phyloP scores from a whole-genome alignment of 2,797 vertebrate genomes.

The Sebastolobus altivelis region DNA sequence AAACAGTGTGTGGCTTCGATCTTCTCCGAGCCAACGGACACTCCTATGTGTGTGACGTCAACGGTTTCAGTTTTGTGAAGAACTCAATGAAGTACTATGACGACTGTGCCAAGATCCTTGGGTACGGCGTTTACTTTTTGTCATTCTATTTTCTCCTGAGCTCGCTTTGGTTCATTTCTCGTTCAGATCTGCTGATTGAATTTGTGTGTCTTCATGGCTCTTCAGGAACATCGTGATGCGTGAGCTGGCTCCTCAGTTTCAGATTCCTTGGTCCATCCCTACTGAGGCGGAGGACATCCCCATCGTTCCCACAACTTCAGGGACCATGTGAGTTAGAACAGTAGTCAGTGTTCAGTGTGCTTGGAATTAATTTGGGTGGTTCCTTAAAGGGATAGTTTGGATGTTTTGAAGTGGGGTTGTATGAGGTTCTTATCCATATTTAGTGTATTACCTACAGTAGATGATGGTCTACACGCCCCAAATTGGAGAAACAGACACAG shows the following conservation, averaged over 20 bases:
- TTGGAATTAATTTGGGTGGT: neutral
- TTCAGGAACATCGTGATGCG: conserved; percentile 98
- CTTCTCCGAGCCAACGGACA: conserved; percentile 97
- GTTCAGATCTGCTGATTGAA: neutral
- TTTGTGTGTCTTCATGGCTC: neutral
- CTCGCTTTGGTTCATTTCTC: neutral
- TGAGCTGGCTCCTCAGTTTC: conserved; percentile 97
- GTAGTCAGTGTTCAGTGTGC: neutral
- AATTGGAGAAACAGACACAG: too few species aligned
- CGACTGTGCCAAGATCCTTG: conserved; percentile 99
- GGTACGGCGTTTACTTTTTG: conserved; percentile 79
- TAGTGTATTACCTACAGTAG: too few species aligned
- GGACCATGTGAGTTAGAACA: conserved; percentile 92
- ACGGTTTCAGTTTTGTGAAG: conserved; percentile 99
- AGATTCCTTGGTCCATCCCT: conserved; percentile 99
- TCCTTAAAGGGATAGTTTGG: neutral
- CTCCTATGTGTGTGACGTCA: conserved; percentile 98
- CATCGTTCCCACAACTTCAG: conserved; percentile 98
- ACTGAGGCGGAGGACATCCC: conserved; percentile 99
- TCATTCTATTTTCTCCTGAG: neutral
- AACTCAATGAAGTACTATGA: conserved; percentile 99
- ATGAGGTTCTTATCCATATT: neutral
- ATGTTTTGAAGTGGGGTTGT: neutral
- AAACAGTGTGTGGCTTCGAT: conserved; percentile 99
- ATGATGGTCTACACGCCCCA: too few species aligned